Evolutionary conservation across 2,888 invertebrate genomes (phyloP).

Genomic region (Eristalis intricaria): DNA sequence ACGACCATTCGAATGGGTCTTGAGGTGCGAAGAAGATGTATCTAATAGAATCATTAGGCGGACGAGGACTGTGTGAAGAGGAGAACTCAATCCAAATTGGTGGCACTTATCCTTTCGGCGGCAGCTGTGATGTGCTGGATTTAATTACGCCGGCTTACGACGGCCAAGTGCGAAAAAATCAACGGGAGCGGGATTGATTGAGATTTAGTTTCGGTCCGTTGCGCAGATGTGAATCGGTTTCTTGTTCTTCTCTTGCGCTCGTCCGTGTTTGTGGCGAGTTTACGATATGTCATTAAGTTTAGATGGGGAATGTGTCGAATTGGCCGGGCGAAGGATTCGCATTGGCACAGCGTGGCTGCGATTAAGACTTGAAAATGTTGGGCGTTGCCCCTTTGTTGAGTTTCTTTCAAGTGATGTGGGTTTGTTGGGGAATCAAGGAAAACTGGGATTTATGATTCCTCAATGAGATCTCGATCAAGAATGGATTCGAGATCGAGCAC

Average conservation of each 20-base stretch:
- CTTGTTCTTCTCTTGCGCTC: neutral
- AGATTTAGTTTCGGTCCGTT: conserved; percentile 38
- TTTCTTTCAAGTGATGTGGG: neutral
- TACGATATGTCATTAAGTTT: conserved; percentile 29
- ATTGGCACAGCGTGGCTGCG: neutral
- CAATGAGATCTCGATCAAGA: neutral
- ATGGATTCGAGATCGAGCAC: neutral
- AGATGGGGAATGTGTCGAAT: neutral
- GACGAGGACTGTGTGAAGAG: conserved; percentile 6
- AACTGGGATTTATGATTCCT: neutral
- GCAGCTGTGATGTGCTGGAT: conserved; percentile 68
- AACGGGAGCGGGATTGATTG: conserved; percentile 52
- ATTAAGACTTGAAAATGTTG: neutral
- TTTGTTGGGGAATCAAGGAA: neutral
- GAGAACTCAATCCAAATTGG: conserved; percentile 64
- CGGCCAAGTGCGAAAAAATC: conserved; percentile 63
- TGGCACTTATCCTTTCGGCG: conserved; percentile 71
- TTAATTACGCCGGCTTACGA: conserved; percentile 59
- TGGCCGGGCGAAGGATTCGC: conserved; percentile 18
- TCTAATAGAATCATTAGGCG: conserved; percentile 67
- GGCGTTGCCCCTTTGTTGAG: neutral
- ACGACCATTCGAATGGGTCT: conserved; percentile 20
- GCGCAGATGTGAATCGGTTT: conserved; percentile 42
- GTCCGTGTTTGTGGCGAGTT: conserved; percentile 15
- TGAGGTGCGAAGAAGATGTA: conserved; percentile 68